phyloP scores from a whole-genome alignment of 64 coral and sea anemone species.

The Stylophora pistillata region DNA sequence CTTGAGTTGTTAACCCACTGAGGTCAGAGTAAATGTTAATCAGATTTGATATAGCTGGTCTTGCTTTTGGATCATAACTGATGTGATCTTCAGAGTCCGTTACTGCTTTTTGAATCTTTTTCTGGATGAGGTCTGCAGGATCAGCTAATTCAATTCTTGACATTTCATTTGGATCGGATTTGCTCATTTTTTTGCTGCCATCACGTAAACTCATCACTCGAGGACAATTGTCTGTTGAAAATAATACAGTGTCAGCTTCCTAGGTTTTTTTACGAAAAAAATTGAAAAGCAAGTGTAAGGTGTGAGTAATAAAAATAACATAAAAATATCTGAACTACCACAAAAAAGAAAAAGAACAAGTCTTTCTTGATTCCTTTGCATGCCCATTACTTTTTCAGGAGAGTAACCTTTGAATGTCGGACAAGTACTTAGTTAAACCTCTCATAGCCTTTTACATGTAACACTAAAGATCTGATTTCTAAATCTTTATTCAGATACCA shows the following conservation, averaged over 20 bases:
- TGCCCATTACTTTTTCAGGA: no score
- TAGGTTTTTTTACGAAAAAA: no score
- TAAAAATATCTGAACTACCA: no score
- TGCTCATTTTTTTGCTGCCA: slow-evolving; percentile 85
- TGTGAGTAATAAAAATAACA: no score
- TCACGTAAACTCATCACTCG: slow-evolving; percentile 86
- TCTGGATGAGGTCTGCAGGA: slow-evolving; percentile 48
- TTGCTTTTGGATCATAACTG: slow-evolving; percentile 63
- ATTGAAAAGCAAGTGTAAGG: no score
- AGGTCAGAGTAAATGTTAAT: slow-evolving; percentile 77
- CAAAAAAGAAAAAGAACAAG: no score
- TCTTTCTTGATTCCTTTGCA: no score
- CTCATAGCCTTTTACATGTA: no score
- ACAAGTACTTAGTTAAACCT: no score
- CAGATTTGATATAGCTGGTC: slow-evolving; percentile 81
- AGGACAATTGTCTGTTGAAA: slow-evolving; percentile 41
- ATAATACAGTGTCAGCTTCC: neutral
- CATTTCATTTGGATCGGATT: slow-evolving; percentile 67
- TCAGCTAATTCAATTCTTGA: slow-evolving; percentile 73
- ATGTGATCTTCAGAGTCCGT: slow-evolving; percentile 86
- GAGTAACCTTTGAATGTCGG: no score
- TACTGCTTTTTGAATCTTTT: slow-evolving; percentile 75
- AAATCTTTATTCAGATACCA: no score
- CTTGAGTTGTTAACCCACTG: slow-evolving; percentile 32
- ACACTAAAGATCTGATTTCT: no score